Evolutionary conservation across 92 coral and sea anemone genomes (phyloP), one percentile per base, ranked within the genome.

Genomic region (Heliopora coerulea): DNA sequence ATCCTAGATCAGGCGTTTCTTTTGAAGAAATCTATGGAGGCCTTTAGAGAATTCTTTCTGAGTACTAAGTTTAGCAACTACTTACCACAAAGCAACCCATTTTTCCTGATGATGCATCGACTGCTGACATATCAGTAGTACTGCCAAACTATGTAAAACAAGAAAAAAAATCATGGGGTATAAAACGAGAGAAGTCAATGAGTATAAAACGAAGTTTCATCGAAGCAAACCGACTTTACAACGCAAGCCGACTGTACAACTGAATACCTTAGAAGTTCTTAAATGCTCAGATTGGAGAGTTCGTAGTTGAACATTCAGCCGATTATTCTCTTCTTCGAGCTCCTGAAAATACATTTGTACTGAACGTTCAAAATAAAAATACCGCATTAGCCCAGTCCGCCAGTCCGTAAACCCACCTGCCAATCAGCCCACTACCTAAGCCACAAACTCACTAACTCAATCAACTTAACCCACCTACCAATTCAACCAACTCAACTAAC

Each of bases 311-410:
- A 41, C 97, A 85, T 83, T 78, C 32, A 65, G 34, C 21, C 56
- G 54, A 15, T 91, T 96, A 59, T 91, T 91, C 62, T 91, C 97
- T 74, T 89, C 96, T 67, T 91, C 97, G 26, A 91, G 74, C 35
- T 91, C 97, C 91, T 91, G 32, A 24, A 54, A 34, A 41, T 39
- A 67, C 30, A 54, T n/a, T n/a, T n/a, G n/a, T n/a, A n/a, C n/a
- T n/a, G n/a, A n/a, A n/a, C n/a, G 34, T 27, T n/a, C 18, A 41
- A 48, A 57, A 33, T 28, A 27, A 54, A n/a, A 0, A 3, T 40
- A n/a, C 26, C 21, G 44, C 0, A 68, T 29, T 49, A 10, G 27
- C 9, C 39, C 18, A 14, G 1, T 27, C 18, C n/a, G 63, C 14
- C 23, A 49, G 12, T 23, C 3, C 1, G 7, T 2, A 8, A 32